These are phyloP conservation scores for Coracias cyanogaster DNA, from an alignment of 2,797 vertebrate genomes.

Conservation along the genomic window DNA sequence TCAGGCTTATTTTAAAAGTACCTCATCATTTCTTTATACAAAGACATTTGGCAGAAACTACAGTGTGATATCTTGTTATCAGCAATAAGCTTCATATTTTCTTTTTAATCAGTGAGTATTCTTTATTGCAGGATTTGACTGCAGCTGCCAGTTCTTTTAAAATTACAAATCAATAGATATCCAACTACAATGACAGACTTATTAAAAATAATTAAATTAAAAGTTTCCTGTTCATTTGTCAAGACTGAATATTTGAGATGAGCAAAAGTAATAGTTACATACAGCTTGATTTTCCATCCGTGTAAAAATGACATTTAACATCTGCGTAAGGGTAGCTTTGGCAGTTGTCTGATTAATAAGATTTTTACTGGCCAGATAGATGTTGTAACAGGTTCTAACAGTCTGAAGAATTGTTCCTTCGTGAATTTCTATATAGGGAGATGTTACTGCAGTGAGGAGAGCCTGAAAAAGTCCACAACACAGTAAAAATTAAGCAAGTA, in stretches of 20 bases:
- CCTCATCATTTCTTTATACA: neutral
- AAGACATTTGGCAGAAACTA: neutral
- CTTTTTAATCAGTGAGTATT: neutral
- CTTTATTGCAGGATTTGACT: neutral
- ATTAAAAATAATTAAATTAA: neutral
- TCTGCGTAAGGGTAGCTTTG: conserved; percentile 97
- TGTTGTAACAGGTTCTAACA: conserved; percentile 97
- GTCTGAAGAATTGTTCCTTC: conserved; percentile 96
- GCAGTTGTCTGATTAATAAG: conserved; percentile 99
- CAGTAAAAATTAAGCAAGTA: neutral
- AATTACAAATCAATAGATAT: neutral
- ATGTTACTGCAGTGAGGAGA: conserved; percentile 94
- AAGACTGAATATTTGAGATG: neutral
- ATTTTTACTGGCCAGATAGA: conserved; percentile 98
- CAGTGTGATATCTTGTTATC: neutral
- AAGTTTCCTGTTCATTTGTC: neutral
- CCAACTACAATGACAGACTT: neutral
- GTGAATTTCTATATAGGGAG: conserved; percentile 96
- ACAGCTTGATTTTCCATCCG: conserved; percentile 98
- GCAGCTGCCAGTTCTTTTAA: neutral
- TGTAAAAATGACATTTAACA: conserved; percentile 98
- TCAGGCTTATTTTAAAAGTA: neutral
- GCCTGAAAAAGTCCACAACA: conserved; percentile 80
- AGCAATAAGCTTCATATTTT: neutral
- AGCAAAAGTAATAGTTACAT: conserved; percentile 67